These are phyloP conservation scores for Pemphigus obesinymphae DNA, from an alignment of 1,140 invertebrate genomes.

Conservation along the genomic window DNA sequence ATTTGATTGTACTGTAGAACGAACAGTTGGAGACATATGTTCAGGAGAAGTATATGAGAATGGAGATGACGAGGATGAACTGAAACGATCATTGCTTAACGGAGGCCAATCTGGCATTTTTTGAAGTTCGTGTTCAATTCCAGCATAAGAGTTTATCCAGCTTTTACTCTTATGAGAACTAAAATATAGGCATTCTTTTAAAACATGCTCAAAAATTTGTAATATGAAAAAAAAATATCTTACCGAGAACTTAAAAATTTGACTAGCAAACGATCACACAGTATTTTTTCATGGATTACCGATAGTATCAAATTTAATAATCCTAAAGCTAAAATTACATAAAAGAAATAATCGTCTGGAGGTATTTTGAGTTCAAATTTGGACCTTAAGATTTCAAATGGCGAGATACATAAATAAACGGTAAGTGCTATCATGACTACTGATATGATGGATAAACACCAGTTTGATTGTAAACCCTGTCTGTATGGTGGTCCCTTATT, in stretches of 20 bases:
- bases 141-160: conserved; percentile 17
- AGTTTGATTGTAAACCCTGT: conserved; percentile 62
- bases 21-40: neutral
- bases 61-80: conserved; percentile 18
- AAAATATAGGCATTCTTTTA: neutral
- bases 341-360: conserved; percentile 59
- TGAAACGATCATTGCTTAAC: conserved; percentile 18
- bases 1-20: conserved; percentile 7
- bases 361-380: conserved; percentile 66
- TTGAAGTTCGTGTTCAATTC: conserved; percentile 9
- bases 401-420: conserved; percentile 50
- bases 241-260: conserved; percentile 33
- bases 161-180: conserved; percentile 27
- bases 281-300: conserved; percentile 45
- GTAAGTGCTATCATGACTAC: conserved; percentile 61
- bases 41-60: conserved; percentile 32
- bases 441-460: conserved; percentile 61
- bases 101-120: conserved; percentile 29
- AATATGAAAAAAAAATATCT: neutral
- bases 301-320: conserved; percentile 54
- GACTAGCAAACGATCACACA: conserved; percentile 21
- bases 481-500: conserved; percentile 87
- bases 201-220: neutral
- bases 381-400: conserved; percentile 59
- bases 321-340: conserved; percentile 59